Evolutionary conservation across 2,113 vertebrate species (phyloP), one percentile per base, ranked within the genome.

Genomic region (Heterotis niloticus): DNA sequence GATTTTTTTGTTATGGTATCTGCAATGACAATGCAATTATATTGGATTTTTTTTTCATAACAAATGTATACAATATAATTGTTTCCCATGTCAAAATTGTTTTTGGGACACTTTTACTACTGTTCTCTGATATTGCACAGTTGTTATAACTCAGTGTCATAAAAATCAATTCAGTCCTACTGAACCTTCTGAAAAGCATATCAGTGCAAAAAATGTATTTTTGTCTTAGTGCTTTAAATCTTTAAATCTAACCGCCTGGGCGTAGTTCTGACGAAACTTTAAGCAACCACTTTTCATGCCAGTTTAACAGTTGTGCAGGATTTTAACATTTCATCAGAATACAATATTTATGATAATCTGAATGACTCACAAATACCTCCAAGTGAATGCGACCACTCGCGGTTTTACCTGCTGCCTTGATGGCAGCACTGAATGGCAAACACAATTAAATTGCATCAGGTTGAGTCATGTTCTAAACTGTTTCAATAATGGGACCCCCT

Each of bases 201-300:
- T 75, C 73, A 73, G 65, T 74, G 65, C 34, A 52, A 2, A n/a
- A n/a, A 14, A 17, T 52, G 68, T 64, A 44, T 52, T 57, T 64
- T 52, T 64, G n/a, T 54, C 69, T 59, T 14, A 17, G 54, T 64
- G 60, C 44, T 73, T 79, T 59, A 79, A 73, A 72, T 73, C 70
- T 73, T n/a, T 74, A 9, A 44, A 59, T 76, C 20, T 51, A 76
- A 12, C 20, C 51, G 28, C 76, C 29, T 18, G 72, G 69, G 67
- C 29, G 54, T 67, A 54, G 16, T 68, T 82, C 78, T 79, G 73
- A 82, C 28, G 65, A 76, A 72, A 72, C 73, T 79, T 77, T 65
- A 20, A 72, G 66, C 65, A 79, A 77, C 68, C 16, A 17, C 7
- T 67, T 28, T 67, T 67, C 11, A 10, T 76, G 70, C 34, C 0